These are phyloP conservation scores for Pseudomyrmex pallidus DNA, from an alignment of 1,140 invertebrate genomes.

Conservation along the genomic window DNA sequence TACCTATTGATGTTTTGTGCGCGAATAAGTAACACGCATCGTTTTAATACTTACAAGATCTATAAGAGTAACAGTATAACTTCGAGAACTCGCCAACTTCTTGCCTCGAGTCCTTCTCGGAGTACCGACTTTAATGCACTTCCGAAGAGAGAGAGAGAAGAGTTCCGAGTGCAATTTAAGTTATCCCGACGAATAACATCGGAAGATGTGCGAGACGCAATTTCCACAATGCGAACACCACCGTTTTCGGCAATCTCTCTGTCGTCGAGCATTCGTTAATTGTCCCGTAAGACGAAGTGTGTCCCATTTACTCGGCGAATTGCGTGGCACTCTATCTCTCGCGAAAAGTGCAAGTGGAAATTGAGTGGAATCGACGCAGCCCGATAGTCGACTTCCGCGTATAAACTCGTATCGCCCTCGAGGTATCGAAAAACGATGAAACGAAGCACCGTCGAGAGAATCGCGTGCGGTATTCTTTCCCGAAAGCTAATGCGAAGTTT, in stretches of 20 bases:
- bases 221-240: slow-evolving; percentile 41
- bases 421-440: slow-evolving; percentile 55
- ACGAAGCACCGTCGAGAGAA: slow-evolving; percentile 23
- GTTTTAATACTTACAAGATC: slow-evolving; percentile 6
- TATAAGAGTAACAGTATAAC: slow-evolving; percentile 15
- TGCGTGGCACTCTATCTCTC: slow-evolving; percentile 6
- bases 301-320: slow-evolving; percentile 59
- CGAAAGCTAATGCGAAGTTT: slow-evolving; percentile 12
- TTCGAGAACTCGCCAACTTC: slow-evolving; percentile 32
- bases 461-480: slow-evolving; percentile 20
- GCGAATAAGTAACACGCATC: neutral
- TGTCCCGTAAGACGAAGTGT: slow-evolving; percentile 63
- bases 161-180: slow-evolving; percentile 71
- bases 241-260: slow-evolving; percentile 43
- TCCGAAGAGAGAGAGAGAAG: slow-evolving; percentile 4
- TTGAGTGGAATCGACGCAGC: slow-evolving; percentile 15
- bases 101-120: slow-evolving; percentile 22
- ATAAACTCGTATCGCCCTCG: slow-evolving; percentile 2
- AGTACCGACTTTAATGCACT: slow-evolving; percentile 69
- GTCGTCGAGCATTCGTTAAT: slow-evolving; percentile 67
- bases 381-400: slow-evolving; percentile 32
- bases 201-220: slow-evolving; percentile 32
- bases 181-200: slow-evolving; percentile 65
- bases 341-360: slow-evolving; percentile 30
- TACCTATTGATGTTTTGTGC: neutral